Evolutionary conservation across 2,113 vertebrate genomes (phyloP).

Genomic region (Nycticebus coucang): DNA sequence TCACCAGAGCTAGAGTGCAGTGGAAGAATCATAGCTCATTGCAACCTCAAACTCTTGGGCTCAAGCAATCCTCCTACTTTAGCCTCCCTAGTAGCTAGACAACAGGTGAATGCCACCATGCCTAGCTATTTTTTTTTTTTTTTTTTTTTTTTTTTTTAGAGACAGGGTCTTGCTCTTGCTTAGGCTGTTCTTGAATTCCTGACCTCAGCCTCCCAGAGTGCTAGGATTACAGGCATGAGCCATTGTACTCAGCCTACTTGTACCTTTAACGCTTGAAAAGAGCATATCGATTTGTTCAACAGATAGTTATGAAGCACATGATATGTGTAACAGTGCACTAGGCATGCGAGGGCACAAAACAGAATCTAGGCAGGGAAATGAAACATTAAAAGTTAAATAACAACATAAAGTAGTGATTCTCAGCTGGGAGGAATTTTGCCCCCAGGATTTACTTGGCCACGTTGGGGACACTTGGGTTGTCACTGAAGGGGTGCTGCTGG

Average conservation of each 20-base stretch:
- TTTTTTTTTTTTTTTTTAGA: too few species aligned
- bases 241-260: background rate
- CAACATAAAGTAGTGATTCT: background rate
- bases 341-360: background rate
- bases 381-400: conserved; percentile 27
- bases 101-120: background rate
- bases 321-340: background rate
- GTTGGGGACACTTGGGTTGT: background rate
- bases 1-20: background rate
- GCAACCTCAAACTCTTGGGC: background rate
- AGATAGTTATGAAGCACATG: background rate
- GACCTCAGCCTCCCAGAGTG: background rate
- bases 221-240: background rate
- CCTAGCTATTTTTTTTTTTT: background rate
- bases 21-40: background rate
- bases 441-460: background rate
- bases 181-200: background rate
- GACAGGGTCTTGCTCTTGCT: too few species aligned
- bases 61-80: background rate
- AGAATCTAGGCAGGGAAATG: background rate
- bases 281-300: background rate
- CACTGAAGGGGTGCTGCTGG: background rate
- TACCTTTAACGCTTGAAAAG: background rate
- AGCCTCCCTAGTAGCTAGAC: background rate
- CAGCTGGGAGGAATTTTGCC: background rate